Base-by-base conservation (phyloP, 2,888 invertebrate species). In the Dascillus cervinus region DNA sequence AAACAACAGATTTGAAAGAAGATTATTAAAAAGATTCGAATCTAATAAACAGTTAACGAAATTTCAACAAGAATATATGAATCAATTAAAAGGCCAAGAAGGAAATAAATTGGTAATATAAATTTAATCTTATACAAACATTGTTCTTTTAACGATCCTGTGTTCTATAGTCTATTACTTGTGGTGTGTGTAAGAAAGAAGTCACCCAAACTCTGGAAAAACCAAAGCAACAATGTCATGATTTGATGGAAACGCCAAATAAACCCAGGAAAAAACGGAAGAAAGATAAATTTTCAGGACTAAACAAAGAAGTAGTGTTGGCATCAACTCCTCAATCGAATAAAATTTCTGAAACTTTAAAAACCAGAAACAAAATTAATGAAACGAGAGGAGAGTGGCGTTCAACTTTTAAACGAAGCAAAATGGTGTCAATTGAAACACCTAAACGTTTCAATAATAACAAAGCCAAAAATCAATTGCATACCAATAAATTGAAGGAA, bases 281-380 rank as follows among this genome's bases (percentile, higher is more conserved):
- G 9, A 65, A 55, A 39, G 66, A 69, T 37, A 63, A 53, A 47
- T 65, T 60, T 29, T 64, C 65, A 32, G 68, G 69, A 22, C 56
- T 69, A 26, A 62, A 62, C 36, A 17, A 46, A 40, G 39, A 39
- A 29, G 47, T 37, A 11, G 47, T 51, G 9, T 29, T 40, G 5
- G 22, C 40, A 9, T 30, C 24, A 27, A 39, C 29, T 4, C 19
- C 35, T n/a, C 20, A 17, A 6, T 17, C 17, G n/a, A n/a, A n/a
- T n/a, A n/a, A n/a, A n/a, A n/a, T n/a, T n/a, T n/a, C n/a, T n/a
- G n/a, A n/a, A n/a, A n/a, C n/a, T n/a, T n/a, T n/a, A n/a, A n/a
- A n/a, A n/a, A n/a, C n/a, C n/a, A n/a, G n/a, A n/a, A n/a, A n/a
- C n/a, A n/a, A n/a, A n/a, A n/a, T n/a, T n/a, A n/a, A n/a, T n/a